Evolutionary conservation across 2,888 invertebrate species (phyloP), one percentile per base, ranked within the genome.

Genomic region (Parnassius mnemosyne): DNA sequence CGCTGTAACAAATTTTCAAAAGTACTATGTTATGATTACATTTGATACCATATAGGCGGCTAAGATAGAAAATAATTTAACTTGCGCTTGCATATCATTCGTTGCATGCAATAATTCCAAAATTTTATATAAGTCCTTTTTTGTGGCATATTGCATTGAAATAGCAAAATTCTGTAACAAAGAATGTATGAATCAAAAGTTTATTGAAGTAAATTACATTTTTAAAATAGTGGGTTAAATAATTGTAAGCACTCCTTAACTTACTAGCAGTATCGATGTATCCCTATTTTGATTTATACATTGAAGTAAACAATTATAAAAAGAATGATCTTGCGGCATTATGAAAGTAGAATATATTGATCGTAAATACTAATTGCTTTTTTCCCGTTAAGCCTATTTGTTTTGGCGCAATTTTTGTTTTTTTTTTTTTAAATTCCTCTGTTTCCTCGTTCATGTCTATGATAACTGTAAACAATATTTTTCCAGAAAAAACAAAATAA

Each of bases 61-160:
- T 61, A 89, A 69, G 16, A 80, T 69, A 41, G 79, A 78, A 68
- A 86, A 78, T 65, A 86, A 54, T 74, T 83, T 83, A 25, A 78
- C 66, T 73, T 82, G 78, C 50, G 79, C 60, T 53, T 81, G 75
- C 10, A 70, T 63, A 56, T 88, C 79, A 41, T 73, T 67, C 10
- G 75, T 77, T 13, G 68, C 70, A 57, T 74, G 74, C 54, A 87
- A 63, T 47, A 81, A 65, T 66, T 84, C 81, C 57, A 89, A 65
- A 25, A 82, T 62, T 54, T 67, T 66, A 56, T 71, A 63, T 56
- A 85, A 61, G 66, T 84, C 75, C 25, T 65, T 65, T 70, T 69
- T 68, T 11, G 68, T 68, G 12, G 68, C 64, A 63, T 69, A 66
- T 56, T 71, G 67, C 46, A 70, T 68, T 55, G 68, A 62, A 47